Evolutionary conservation across 2,888 invertebrate genomes (phyloP).

Genomic region (Celastrina argiolus): DNA sequence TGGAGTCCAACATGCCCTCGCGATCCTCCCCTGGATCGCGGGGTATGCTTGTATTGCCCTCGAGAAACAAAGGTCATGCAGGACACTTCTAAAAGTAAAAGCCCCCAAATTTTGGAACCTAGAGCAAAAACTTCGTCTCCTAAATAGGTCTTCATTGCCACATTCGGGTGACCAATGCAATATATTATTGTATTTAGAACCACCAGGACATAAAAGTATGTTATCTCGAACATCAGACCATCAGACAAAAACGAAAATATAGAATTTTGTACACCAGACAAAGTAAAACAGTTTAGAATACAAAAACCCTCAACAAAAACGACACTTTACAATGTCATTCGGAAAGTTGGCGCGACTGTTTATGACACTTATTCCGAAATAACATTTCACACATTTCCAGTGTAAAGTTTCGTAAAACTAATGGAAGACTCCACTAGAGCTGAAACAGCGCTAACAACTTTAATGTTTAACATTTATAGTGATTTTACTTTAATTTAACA

Average conservation of each 20-base stretch:
- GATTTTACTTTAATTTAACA: background rate
- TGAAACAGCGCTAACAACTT: constrained; percentile 14
- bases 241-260: background rate
- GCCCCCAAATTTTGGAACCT: too few relatives aligned
- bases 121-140: too few relatives aligned
- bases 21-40: too few relatives aligned
- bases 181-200: too few relatives aligned
- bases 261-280: background rate
- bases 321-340: constrained; percentile 6
- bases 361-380: constrained; percentile 23
- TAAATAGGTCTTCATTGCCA: too few relatives aligned
- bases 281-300: background rate
- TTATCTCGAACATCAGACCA: too few relatives aligned
- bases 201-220: too few relatives aligned
- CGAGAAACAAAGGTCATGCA: too few relatives aligned
- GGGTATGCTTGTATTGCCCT: too few relatives aligned
- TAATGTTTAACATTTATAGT: constrained; percentile 4
- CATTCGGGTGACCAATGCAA: too few relatives aligned
- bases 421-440: constrained; percentile 20
- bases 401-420: constrained; percentile 23
- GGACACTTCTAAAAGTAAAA: too few relatives aligned
- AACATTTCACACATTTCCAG: constrained; percentile 23
- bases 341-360: constrained; percentile 14
- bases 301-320: background rate
- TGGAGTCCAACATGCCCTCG: too few relatives aligned